Evolutionary conservation across 2,113 vertebrate species (phyloP), one percentile per base, ranked within the genome.

Genomic region (Trochalopteron elliotii): DNA sequence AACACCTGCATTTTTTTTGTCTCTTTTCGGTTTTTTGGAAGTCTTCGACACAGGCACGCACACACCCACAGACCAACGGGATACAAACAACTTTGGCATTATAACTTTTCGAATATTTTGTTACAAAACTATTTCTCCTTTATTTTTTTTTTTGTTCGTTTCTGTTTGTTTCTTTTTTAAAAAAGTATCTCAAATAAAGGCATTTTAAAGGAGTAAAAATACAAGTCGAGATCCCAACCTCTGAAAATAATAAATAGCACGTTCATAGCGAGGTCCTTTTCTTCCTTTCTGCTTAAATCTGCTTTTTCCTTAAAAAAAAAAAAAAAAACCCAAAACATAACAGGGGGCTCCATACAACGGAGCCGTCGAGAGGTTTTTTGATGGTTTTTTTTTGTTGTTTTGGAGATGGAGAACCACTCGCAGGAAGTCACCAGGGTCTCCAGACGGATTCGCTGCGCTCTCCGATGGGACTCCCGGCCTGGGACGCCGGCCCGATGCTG

Each of bases 1-100:
- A 96, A 97, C 96, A 97, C 91, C 95, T 96, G 96, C 78, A 86
- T 24, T 53, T 44, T 83, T 45, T 59, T 50, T 83, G 40, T 25
- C 44, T 42, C 59, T 49, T 74, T 60, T 42, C 16, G 6, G 9
- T 47, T 85, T 85, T 91, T 77, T 71, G 67, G 90, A 97, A 95
- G 87, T 90, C 89, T 96, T 57, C 59, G 39, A 70, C 96, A 96
- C 96, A 96, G 92, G 77, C 95, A 90, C 97, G 7, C 96, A 97
- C 90, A 81, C 93, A 91, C 90, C 78, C 95, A 96, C 93, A 81
- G 74, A 94, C 93, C 45, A n/a, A 93, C 63, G 1, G 77, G 91
- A 94, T 94, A 97, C 93, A 96, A 98, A 96, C 95, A 98, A 98
- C 99, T 99, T 99, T 99, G 99, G 99, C 98, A 98, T 99, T 91